These are phyloP conservation scores for Saccostrea cuccullata DNA, from an alignment of 1,140 invertebrate species.

Conservation along the genomic window DNA sequence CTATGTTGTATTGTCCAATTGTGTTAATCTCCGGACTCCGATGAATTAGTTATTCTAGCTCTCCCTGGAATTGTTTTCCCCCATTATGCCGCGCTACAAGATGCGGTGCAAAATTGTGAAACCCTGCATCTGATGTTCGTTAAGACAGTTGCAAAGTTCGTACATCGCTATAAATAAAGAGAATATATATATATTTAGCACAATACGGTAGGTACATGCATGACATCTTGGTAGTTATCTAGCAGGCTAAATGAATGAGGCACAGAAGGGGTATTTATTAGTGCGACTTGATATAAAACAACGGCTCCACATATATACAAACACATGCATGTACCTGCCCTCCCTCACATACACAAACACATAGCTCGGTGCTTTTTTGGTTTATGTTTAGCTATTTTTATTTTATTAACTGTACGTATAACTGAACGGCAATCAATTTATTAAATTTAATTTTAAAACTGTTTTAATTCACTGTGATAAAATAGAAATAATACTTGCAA, in stretches of 20 bases:
- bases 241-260: not conserved
- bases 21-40: not conserved
- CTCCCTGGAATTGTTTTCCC: not conserved
- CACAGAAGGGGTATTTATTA: not conserved
- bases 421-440: too few species aligned
- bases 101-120: not conserved
- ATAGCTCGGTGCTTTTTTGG: too few species aligned
- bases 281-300: too few species aligned
- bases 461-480: too few species aligned
- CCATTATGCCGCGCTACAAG: not conserved
- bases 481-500: too few species aligned
- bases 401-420: too few species aligned
- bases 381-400: too few species aligned
- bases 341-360: too few species aligned
- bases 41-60: not conserved
- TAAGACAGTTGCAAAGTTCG: not conserved
- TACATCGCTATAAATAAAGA: slow-evolving; percentile 11
- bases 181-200: not conserved
- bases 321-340: too few species aligned
- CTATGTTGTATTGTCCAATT: not conserved
- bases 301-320: too few species aligned
- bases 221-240: not conserved
- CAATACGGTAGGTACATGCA: not conserved
- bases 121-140: not conserved
- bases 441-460: too few species aligned